Evolutionary conservation across 35 echinoderm and acorn worm species (phyloP).

Genomic region (Chiridota heheva): DNA sequence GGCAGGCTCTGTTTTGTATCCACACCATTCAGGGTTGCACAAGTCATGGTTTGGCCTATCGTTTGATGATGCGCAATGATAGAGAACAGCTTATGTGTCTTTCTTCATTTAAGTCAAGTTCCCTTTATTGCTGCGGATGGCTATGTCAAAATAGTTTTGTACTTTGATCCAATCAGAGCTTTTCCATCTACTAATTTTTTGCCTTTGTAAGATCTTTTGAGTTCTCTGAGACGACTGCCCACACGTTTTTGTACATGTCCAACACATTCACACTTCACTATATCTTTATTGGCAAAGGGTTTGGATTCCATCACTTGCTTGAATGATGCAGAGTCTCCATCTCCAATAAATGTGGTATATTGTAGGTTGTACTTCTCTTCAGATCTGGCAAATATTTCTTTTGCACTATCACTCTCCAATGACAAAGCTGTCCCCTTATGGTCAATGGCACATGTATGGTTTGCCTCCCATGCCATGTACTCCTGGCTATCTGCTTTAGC

Average conservation of each 20-base stretch:
- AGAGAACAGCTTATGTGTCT: background rate
- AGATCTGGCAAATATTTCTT: constrained; percentile 19
- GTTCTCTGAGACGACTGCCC: background rate
- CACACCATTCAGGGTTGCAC: background rate
- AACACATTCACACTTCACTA: constrained; percentile 20
- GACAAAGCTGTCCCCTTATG: constrained; percentile 1
- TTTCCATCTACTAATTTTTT: background rate
- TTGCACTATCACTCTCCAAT: background rate
- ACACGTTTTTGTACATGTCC: constrained; percentile 14
- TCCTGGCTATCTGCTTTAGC: constrained; percentile 13
- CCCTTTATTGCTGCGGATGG: background rate
- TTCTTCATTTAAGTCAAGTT: constrained; percentile 4
- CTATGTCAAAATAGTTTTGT: background rate
- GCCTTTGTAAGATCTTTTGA: background rate
- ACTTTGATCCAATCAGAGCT: too few species aligned
- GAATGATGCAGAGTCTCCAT: constrained; percentile 40
- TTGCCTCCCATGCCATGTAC: constrained; percentile 13
- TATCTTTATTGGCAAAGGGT: background rate
- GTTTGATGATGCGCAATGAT: constrained; percentile 15
- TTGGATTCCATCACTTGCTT: constrained; percentile 13
- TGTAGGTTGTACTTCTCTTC: constrained; percentile 4
- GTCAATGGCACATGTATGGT: background rate
- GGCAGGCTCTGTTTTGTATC: background rate
- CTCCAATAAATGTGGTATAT: constrained; percentile 22
- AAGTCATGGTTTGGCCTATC: background rate